Evolutionary conservation across 2,888 invertebrate genomes (phyloP), one percentile per base, ranked within the genome.

Genomic region (Osmoderma eremita): DNA sequence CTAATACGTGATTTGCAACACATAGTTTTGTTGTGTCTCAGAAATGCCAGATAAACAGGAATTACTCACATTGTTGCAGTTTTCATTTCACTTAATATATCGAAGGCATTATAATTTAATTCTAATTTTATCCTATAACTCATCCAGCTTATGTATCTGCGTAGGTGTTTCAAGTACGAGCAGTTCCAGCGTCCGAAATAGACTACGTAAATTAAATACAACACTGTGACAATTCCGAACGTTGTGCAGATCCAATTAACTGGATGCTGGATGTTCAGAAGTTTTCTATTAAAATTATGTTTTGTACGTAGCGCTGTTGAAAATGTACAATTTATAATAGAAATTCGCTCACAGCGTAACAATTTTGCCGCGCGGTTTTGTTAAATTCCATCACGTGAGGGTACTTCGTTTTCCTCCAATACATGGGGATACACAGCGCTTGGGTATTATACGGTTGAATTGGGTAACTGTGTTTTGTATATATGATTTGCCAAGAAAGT

Each of bases 81-180:
- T 20, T 20, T 17, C 20, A 48, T 15, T 48, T 48, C 10, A 30
- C 10, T 5, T 30, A 10, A 30, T 8, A 30, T 15, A 24, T 51
- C 24, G 24, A n/a, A 20, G 13, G 13, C 6, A 51, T 10, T 24
- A 15, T 30, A 24, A 24, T 30, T 51, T n/a, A 12, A 3, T 13
- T 13, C 50, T 51, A 30, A 51, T 30, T 51, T 22, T 51, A 51
- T 51, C 22, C 15, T 15, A 30, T 12, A 51, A 30, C 6, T 51
- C 50, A 51, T 51, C 15, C 12, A 3, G 50, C 30, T 13, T 51
- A 30, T 51, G 15, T 51, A 15, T 51, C 12, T 5, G 50, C 15
- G 50, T 51, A 24, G 50, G 24, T 51, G 50, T 13, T 51, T 51
- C 50, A 24, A 51, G 50, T 51, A 15, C 30, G 24, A 51, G 13